Conservation (phyloP, 2,888 invertebrate genomes). For the Phrixothrix hirtus region DNA sequence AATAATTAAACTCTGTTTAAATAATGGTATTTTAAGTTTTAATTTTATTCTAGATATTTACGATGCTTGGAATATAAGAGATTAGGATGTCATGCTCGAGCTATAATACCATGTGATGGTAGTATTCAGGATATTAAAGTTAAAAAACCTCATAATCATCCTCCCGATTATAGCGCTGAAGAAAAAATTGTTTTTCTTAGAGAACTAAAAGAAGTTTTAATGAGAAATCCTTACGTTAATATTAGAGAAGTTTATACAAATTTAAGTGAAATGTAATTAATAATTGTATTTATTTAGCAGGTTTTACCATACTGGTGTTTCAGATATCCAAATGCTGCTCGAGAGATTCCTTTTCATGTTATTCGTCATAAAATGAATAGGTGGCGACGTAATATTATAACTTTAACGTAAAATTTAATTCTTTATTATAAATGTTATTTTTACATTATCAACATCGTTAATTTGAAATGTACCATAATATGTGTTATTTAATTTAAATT, state of each 20-base stretch:
- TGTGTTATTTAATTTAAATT: neutral
- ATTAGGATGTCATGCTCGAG: conserved; percentile 52
- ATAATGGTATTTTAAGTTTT: no score
- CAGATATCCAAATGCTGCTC: conserved; percentile 52
- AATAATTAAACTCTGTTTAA: no score
- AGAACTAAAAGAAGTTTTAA: conserved; percentile 49
- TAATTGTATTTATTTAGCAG: conserved; percentile 2
- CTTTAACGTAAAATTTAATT: neutral
- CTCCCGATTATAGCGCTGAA: conserved; percentile 51
- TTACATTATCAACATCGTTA: no score
- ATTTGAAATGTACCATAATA: neutral
- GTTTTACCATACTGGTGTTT: no score
- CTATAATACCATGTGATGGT: conserved; percentile 50
- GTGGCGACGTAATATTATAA: conserved; percentile 27
- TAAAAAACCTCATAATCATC: conserved; percentile 52
- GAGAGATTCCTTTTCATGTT: conserved; percentile 47
- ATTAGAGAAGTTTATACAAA: conserved; percentile 46
- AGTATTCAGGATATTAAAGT: conserved; percentile 51
- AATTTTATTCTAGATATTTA: conserved; percentile 44
- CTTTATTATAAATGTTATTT: neutral
- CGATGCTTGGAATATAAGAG: conserved; percentile 53
- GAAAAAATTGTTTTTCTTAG: conserved; percentile 52
- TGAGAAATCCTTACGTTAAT: conserved; percentile 43
- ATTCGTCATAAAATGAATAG: conserved; percentile 50
- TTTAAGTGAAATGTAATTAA: conserved; percentile 48